Evolutionary conservation across 2,888 invertebrate genomes (phyloP).

Genomic region (Harmothoe impar): DNA sequence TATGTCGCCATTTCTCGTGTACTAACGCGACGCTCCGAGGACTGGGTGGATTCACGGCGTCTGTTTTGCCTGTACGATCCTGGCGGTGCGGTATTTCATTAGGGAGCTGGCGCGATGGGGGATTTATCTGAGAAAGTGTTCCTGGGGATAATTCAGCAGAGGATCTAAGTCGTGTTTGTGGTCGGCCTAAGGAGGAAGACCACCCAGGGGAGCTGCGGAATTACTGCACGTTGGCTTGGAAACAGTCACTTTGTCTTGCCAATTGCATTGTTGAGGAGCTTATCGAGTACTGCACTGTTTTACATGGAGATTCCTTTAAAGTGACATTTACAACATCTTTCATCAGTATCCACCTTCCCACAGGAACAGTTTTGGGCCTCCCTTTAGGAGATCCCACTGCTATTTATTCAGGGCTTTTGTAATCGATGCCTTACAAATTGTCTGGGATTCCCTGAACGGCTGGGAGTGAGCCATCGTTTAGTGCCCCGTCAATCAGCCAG

Average conservation of each 20-base stretch:
- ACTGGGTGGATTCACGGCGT: not conserved
- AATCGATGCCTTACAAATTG: not conserved
- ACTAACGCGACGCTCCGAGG: conserved; percentile 46
- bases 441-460: not conserved
- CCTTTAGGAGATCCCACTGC: not conserved
- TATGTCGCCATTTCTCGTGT: conserved; percentile 52
- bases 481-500: too few species aligned
- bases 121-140: conserved; percentile 3
- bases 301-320: not conserved
- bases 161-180: not conserved
- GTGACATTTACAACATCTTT: not conserved
- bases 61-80: too few species aligned
- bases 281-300: conserved; percentile 7
- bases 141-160: not conserved
- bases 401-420: not conserved
- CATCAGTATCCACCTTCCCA: not conserved
- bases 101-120: not conserved
- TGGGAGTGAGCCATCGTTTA: too few species aligned
- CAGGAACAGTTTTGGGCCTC: not conserved
- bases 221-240: conserved; percentile 17
- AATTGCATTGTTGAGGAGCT: not conserved
- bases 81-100: conserved; percentile 13
- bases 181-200: not conserved
- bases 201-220: conserved; percentile 33
- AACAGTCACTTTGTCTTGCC: not conserved